These are phyloP conservation scores for Coranthus polyacanthus DNA, from an alignment of 2,797 vertebrate genomes.

Conservation along the genomic window DNA sequence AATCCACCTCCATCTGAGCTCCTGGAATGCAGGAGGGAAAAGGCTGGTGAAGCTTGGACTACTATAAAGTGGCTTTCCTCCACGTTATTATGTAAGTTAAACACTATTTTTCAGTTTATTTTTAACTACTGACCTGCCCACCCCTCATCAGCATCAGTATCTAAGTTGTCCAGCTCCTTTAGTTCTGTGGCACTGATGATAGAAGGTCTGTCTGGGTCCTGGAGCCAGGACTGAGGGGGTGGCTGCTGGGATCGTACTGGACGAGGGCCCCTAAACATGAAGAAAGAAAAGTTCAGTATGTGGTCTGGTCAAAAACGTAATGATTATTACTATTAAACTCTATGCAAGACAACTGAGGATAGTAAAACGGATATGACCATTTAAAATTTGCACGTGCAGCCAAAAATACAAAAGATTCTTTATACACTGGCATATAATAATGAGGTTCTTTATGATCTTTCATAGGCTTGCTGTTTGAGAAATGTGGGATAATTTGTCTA, in stretches of 20 bases:
- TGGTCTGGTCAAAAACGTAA: background rate
- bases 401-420: accelerated
- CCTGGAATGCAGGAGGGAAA: slow-evolving; percentile 78
- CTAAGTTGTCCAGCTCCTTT: slow-evolving; percentile 98
- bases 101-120: background rate
- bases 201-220: slow-evolving; percentile 94
- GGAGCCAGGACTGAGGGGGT: slow-evolving; percentile 88
- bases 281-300: background rate
- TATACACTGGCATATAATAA: no score
- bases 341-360: background rate
- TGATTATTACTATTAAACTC: background rate
- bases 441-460: no score
- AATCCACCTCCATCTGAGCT: slow-evolving; percentile 99
- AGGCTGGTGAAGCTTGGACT: background rate
- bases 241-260: slow-evolving; percentile 80
- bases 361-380: background rate
- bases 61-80: background rate
- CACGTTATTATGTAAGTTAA: background rate
- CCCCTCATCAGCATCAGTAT: slow-evolving; percentile 97
- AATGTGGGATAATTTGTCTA: background rate
- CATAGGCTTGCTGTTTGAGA: background rate
- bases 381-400: background rate
- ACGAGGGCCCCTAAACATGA: slow-evolving; percentile 80
- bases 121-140: slow-evolving; percentile 91
- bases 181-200: slow-evolving; percentile 97